These are phyloP conservation scores for Bombus confusus DNA, from an alignment of 1,140 invertebrate species.

Conservation along the genomic window DNA sequence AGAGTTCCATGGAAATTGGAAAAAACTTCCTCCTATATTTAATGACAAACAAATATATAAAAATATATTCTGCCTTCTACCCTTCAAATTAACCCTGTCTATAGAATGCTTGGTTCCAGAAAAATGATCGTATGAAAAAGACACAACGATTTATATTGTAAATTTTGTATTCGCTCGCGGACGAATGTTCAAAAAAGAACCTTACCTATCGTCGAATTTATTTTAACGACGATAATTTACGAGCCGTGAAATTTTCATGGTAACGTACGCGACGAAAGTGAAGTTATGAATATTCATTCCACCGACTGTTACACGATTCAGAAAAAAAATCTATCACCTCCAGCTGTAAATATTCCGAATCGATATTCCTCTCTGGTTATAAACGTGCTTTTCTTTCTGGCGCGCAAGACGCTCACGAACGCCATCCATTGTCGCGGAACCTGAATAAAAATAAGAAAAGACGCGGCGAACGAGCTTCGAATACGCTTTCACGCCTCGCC, in stretches of 20 bases:
- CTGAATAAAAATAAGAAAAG: background rate
- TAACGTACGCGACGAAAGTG: conserved; percentile 9
- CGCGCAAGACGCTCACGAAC: background rate
- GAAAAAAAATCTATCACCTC: background rate
- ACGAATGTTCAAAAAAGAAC: background rate
- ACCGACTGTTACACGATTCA: background rate
- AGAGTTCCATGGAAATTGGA: too few relatives aligned
- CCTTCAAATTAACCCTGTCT: background rate
- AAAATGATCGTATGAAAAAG: background rate
- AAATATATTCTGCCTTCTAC: background rate
- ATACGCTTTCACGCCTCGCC: background rate
- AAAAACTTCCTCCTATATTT: too few relatives aligned
- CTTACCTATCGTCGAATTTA: background rate
- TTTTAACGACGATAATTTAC: conserved; percentile 1
- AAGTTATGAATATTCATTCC: conserved; percentile 29
- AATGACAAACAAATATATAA: background rate
- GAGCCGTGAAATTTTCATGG: background rate
- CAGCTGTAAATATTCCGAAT: background rate
- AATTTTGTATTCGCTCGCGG: too few relatives aligned
- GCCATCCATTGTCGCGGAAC: too few relatives aligned
- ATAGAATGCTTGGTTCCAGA: background rate
- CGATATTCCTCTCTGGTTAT: conserved; percentile 5
- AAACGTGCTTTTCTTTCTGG: background rate
- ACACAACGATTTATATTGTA: background rate
- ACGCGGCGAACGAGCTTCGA: background rate